Evolutionary conservation across 2,113 vertebrate species (phyloP).

Genomic region (Gila orcuttii): DNA sequence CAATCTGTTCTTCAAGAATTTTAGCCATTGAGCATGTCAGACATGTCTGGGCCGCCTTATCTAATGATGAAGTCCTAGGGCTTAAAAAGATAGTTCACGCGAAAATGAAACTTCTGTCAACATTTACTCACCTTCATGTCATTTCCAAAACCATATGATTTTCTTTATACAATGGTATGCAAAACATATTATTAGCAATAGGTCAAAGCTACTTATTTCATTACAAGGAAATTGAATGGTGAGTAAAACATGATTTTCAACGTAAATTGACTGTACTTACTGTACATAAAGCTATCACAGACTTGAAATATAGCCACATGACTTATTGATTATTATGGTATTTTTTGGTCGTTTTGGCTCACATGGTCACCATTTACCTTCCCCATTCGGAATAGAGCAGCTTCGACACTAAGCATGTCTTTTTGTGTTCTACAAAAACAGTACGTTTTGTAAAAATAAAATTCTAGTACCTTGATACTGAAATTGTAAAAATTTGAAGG

Average conservation of each 20-base stretch:
- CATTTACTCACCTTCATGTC: not conserved
- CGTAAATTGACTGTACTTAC: not conserved
- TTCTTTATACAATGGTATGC: not conserved
- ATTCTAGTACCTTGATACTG: not conserved
- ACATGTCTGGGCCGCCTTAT: conserved; percentile 23
- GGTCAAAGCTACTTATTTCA: not conserved
- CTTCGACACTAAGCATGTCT: not conserved
- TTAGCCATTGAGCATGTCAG: conserved; percentile 12
- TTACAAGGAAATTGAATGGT: not conserved
- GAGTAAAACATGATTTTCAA: not conserved
- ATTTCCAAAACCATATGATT: not conserved
- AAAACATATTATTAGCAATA: not conserved
- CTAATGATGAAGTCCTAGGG: not conserved
- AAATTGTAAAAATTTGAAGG: not conserved
- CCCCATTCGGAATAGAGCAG: not conserved
- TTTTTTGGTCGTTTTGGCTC: not conserved
- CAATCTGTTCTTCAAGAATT: not conserved
- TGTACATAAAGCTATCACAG: not conserved
- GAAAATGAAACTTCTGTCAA: not conserved
- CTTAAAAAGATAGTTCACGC: not conserved
- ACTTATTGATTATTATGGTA: not conserved
- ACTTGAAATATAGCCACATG: not conserved
- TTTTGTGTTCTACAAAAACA: no score
- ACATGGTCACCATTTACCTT: not conserved
- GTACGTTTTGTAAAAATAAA: no score